Percentiles rank a stretch among this genome's conserved stretches.
These are phyloP conservation scores for Chrysemys picta DNA, from an alignment of 2,113 vertebrate species.

Conservation along the genomic window DNA sequence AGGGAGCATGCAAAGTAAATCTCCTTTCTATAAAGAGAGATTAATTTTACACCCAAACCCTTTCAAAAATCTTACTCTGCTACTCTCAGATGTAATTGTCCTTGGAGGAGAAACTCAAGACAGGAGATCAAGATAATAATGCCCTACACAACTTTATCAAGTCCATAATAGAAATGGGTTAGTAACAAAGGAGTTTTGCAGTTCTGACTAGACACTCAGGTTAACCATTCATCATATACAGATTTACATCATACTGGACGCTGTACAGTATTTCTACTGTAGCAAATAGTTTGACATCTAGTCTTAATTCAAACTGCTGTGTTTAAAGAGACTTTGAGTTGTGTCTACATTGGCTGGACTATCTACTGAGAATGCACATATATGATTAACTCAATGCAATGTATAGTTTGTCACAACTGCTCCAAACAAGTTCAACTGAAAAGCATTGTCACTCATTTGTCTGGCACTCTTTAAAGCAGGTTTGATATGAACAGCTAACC, in stretches of 20 bases:
- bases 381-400: not conserved
- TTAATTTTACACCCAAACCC: not conserved
- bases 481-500: not conserved
- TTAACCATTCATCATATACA: not conserved
- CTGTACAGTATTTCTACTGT: not conserved
- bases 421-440: not conserved
- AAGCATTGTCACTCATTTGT: not conserved
- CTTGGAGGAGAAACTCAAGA: not conserved
- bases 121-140: not conserved
- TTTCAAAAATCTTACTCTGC: not conserved
- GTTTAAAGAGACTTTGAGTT: not conserved
- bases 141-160: not conserved
- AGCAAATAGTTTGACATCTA: not conserved
- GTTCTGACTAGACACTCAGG: not conserved
- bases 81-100: not conserved
- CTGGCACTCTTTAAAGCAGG: not conserved
- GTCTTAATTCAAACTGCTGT: conserved; percentile 3
- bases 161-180: not conserved
- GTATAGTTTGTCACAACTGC: not conserved
- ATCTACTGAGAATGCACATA: conserved; percentile 5
- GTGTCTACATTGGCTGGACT: conserved; percentile 4
- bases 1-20: not conserved
- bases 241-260: not conserved
- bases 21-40: not conserved
- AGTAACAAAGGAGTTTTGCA: not conserved